Base-by-base conservation (phyloP, 2,888 invertebrate species). In the Punctoribates punctum region DNA sequence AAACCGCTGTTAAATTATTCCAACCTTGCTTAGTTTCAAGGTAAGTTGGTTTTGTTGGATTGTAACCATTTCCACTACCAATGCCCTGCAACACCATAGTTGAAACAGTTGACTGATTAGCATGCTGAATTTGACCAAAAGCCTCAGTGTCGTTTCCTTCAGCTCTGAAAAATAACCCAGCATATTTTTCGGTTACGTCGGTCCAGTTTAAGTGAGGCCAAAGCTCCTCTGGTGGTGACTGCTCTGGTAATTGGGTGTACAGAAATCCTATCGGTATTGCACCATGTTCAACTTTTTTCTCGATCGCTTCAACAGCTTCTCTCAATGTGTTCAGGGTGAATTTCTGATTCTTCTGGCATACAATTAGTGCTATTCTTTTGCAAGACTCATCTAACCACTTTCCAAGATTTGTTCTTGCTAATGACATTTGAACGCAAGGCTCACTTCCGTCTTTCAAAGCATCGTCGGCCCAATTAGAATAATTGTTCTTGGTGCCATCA, bases 161-260 rank as follows among this genome's bases (percentile, higher is more conserved):
- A 5, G 70, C 70, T 17, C 70, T 42, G 11, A 70, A 70, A 11
- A 70, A 70, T 13, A 70, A 13, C 9, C 70, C 70, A 13, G 70
- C 20, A 23, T 70, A 70, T 13, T 42, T 9, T 23, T 42, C 9
- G 11, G 70, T 70, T 1, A 70, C 70, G 8, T 70, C 70, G 9
- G 70, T 27, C 70, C 70, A 70, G 9, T 70, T 70, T 5, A 25
- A 9, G 2, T 48, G n/a, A 8, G 70, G 70, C 70, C 70, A 70
- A 23, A 70, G 13, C 13, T 13, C 11, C 5, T 25, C 29, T 13
- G 70, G 70, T 20, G 2, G 4, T 25, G 70, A 20, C 11, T 70
- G 42, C 4, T 70, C 25, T 0, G 70, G 70, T 9, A 70, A 13
- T 48, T 70, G 70, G 9, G 23, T 23, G 29, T 70, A 70, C 0